These are phyloP conservation scores for Catalaphyllia jardinei DNA, from an alignment of 64 coral and sea anemone genomes.

Conservation along the genomic window DNA sequence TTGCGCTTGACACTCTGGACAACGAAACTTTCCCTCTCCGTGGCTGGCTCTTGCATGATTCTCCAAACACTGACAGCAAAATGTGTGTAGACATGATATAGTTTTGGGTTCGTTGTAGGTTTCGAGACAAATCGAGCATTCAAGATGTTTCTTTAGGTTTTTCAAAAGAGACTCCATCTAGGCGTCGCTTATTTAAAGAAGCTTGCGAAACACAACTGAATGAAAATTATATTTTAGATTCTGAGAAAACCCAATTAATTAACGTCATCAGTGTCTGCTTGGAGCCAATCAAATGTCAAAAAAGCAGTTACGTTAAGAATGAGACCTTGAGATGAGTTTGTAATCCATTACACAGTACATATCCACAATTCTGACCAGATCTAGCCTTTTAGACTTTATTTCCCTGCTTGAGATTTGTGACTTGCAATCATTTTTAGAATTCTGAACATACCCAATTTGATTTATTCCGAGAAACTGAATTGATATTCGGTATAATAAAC, in stretches of 20 bases:
- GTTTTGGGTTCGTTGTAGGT: neutral
- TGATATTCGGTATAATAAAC: too few relatives aligned
- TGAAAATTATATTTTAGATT: neutral
- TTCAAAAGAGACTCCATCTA: slow-evolving; percentile 22
- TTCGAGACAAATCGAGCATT: slow-evolving; percentile 29
- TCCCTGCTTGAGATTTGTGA: too few relatives aligned
- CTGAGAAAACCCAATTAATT: neutral
- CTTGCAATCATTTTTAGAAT: too few relatives aligned
- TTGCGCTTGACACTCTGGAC: slow-evolving; percentile 23
- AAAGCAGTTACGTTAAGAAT: too few relatives aligned
- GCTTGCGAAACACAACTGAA: too few relatives aligned
- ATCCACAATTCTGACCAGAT: too few relatives aligned
- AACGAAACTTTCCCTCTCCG: neutral
- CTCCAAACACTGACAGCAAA: neutral
- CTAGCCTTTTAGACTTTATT: too few relatives aligned
- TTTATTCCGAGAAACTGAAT: too few relatives aligned
- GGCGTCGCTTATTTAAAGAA: too few relatives aligned
- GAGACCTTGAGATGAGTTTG: too few relatives aligned
- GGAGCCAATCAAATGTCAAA: neutral
- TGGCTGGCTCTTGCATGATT: neutral
- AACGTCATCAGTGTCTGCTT: neutral
- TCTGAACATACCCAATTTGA: too few relatives aligned
- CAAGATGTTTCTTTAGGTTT: slow-evolving; percentile 21
- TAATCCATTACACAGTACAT: neutral
- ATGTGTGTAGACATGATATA: slow-evolving; percentile 3